Percentiles rank a stretch among this genome's conserved stretches.
Conservation (phyloP, 1,140 invertebrate genomes). For the Drosophila ironensis region DNA sequence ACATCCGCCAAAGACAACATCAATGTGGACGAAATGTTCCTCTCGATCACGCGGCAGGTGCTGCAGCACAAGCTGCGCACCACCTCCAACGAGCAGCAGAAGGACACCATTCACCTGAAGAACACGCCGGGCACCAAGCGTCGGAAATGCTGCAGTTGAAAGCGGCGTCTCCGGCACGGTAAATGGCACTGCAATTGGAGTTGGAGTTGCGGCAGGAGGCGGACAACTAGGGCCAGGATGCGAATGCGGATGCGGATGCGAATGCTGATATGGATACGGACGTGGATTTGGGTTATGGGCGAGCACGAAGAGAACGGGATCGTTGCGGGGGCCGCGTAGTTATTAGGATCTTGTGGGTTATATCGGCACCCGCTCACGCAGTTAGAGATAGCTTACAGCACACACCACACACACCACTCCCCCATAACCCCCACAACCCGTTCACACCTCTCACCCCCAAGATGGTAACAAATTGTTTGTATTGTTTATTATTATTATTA, state of each 20-base stretch:
- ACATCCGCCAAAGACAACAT: slow-evolving; percentile 99
- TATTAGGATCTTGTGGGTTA: slow-evolving; percentile 47
- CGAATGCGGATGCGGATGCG: too few species aligned
- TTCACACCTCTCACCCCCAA: not conserved
- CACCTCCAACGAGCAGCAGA: slow-evolving; percentile 82
- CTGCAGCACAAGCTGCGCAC: slow-evolving; percentile 77
- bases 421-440: slow-evolving; percentile 9
- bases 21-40: slow-evolving; percentile 97
- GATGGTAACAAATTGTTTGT: slow-evolving; percentile 41
- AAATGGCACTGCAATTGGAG: slow-evolving; percentile 22
- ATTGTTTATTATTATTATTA: too few species aligned
- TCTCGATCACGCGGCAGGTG: slow-evolving; percentile 87
- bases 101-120: slow-evolving; percentile 83
- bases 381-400: slow-evolving; percentile 41
- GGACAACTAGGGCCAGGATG: not conserved
- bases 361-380: slow-evolving; percentile 20
- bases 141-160: slow-evolving; percentile 81
- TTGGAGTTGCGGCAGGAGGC: not conserved
- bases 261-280: too few species aligned
- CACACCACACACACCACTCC: slow-evolving; percentile 12
- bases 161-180: slow-evolving; percentile 26
- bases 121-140: slow-evolving; percentile 49
- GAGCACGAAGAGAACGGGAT: too few species aligned
- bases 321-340: slow-evolving; percentile 53
- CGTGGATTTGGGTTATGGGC: too few species aligned